Evolutionary conservation across 2,113 vertebrate genomes (phyloP), one percentile per base, ranked within the genome.

Genomic region (Zosterops hypoxanthus): DNA sequence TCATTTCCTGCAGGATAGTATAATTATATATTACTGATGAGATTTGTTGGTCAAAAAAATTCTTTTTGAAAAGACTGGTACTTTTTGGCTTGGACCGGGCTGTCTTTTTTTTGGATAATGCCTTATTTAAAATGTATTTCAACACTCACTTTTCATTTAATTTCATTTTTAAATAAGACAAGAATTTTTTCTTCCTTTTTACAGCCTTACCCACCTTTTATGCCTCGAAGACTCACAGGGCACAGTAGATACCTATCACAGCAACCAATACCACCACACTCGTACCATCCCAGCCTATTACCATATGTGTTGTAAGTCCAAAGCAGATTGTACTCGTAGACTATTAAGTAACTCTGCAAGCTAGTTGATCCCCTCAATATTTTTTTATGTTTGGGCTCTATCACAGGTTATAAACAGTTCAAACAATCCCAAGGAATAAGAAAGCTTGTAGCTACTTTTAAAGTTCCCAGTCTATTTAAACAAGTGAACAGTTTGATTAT

Each of bases 301-400:
- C 99, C 99, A 95, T 99, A 99, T 97, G 98, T 99, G 97, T 97
- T 99, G 98, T 99, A 98, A 98, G 98, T 98, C 44, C 28, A 82
- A 90, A 90, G 79, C 29, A 61, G 79, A 77, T 69, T 57, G 44
- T 86, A 80, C 66, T 80, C 3, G 1, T 80, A 79, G 60, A 80
- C 66, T 73, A 55, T 34, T 73, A 73, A 80, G 85, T 73, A 66
- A 86, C 47, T 59, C 57, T 66, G 60, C 72, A 73, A 86, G 18
- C 44, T 86, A 73, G 53, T 47, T 66, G 46, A 68, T 68, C 52
- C 25, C 66, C 53, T 86, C 68, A 68, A 34, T 65, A 42, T 49
- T 50, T 70, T 73, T 70, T 76, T 29, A 64, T 57, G 47, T 66
- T 73, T 92, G 60, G 23, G 26, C 41, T 92, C 34, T 79, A 25